A percentile compares a stretch with the other conserved stretches of the same genome.
These are phyloP conservation scores for Brachyopa scutellaris DNA, from an alignment of 2,888 invertebrate species.

Conservation along the genomic window DNA sequence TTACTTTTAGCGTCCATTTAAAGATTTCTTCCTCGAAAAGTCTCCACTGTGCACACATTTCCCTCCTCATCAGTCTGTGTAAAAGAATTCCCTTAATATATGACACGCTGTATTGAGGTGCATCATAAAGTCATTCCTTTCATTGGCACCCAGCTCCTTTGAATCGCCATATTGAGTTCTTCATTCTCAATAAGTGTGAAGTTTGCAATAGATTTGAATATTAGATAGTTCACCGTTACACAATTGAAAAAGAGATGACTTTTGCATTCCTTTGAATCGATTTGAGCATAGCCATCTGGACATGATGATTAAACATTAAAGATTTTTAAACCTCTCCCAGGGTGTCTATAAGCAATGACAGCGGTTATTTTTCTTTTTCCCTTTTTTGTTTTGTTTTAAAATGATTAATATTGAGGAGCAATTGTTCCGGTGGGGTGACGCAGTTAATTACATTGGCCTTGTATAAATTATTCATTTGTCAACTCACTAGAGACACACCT, in stretches of 20 bases:
- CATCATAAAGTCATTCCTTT: slow-evolving; percentile 13
- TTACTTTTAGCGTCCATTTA: too few relatives aligned
- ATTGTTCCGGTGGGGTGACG: slow-evolving; percentile 62
- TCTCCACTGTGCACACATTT: background rate
- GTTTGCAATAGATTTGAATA: slow-evolving; percentile 33
- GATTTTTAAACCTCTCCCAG: too few relatives aligned
- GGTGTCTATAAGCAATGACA: too few relatives aligned
- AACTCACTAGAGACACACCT: slow-evolving; percentile 48
- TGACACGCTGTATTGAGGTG: background rate
- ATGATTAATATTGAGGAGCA: slow-evolving; percentile 45
- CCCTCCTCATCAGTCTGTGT: too few relatives aligned
- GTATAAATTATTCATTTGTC: slow-evolving; percentile 69
- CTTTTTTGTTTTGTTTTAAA: slow-evolving; percentile 20
- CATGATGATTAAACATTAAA: background rate
- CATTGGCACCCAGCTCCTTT: background rate
- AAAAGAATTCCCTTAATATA: background rate
- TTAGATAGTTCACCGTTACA: background rate
- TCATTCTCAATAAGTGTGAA: slow-evolving; percentile 22
- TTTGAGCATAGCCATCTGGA: too few relatives aligned
- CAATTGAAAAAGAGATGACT: background rate
- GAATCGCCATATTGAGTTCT: background rate
- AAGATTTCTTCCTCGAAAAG: too few relatives aligned
- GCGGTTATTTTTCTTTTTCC: too few relatives aligned
- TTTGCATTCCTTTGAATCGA: background rate
- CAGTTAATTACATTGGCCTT: slow-evolving; percentile 60